Base-by-base conservation (phyloP, 2,113 vertebrate genomes). In the Callionymus lyra region DNA sequence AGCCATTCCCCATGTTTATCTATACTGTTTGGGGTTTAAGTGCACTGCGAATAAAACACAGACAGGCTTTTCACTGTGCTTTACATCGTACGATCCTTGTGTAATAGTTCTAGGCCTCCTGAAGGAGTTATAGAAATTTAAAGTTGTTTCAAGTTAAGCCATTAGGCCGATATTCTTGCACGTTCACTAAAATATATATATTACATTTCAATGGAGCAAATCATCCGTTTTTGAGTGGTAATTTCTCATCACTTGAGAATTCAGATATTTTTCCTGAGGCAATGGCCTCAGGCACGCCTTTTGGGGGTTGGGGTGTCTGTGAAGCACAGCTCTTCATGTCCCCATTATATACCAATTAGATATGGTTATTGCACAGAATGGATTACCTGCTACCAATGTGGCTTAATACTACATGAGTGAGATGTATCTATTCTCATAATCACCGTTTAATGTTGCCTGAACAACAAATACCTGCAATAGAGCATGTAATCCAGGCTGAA, bases 341-440 rank as follows among this genome's bases (percentile, higher is more conserved):
- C 21, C 51, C 53, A 52, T 77, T 77, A 76, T 68, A 51, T 69
- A 57, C 62, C 61, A 35, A 77, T 82, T 82, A 79, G 72, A 74
- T 63, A 75, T 56, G 72, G 69, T 53, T 67, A 56, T 60, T 38
- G 41, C 60, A 45, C 62, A 42, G 41, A 68, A 66, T 59, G 66
- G 53, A 72, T 61, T 54, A 31, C 59, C 49, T 60, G 56, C 52
- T 62, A 62, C 52, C 12, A 38, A 60, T 35, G n/a, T 54, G 9
- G 53, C 60, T 59, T 68, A 48, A 63, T 62, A 60, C 68, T 46
- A 53, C 27, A 31, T 39, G 41, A 55, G 17, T 47, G 51, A 62
- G 43, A 61, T 37, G 38, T 46, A 55, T 72, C 55, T 62, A 34
- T 57, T 64, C 56, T 15, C 44, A 41, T 38, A 34, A 50, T 72